Conservation (phyloP, 2,113 vertebrate genomes). For the crab-eating macaque (Macaca fascicularis) region T2T-MFA8v1.1 NC_088387.1:79789001-79789500, state of each 20-base stretch:
- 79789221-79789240: constrained; percentile 10
- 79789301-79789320: background rate
- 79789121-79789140: background rate
- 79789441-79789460: background rate
- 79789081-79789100: background rate
- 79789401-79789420: background rate
- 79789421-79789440: background rate
- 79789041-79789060: background rate
- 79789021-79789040: background rate
- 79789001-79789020: constrained; percentile 28
- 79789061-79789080: background rate
- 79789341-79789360: background rate
- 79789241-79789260: background rate
- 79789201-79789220: background rate
- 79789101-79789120: background rate
- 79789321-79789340: background rate
- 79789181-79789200: background rate
- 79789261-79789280: background rate
- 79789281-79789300: background rate
- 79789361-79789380: background rate
- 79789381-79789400: background rate
- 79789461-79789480: background rate
- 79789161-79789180: background rate
- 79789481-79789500: background rate
- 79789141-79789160: background rate